phyloP scores from a whole-genome alignment of 1,140 invertebrate genomes.

The Pseudoatta argentina region DNA sequence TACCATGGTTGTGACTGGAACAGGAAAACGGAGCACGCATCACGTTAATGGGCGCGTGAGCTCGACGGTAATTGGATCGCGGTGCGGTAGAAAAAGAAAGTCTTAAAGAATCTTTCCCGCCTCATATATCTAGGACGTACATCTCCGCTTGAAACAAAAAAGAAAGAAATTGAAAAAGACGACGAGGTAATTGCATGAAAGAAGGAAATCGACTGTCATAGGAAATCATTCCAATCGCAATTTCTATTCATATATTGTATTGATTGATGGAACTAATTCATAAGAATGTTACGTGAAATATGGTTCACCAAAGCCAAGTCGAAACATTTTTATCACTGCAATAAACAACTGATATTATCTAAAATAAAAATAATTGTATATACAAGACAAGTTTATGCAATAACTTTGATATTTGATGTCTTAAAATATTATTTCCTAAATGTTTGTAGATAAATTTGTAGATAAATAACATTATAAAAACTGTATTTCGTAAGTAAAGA shows the following conservation, averaged over 20 bases:
- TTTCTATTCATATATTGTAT: constrained; percentile 12
- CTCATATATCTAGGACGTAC: constrained; percentile 18
- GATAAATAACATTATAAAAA: not conserved
- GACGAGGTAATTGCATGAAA: not conserved
- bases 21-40: constrained; percentile 48
- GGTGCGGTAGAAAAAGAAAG: not conserved
- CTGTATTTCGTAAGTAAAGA: not conserved
- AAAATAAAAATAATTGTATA: not conserved
- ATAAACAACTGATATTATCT: not conserved
- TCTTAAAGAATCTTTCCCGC: constrained; percentile 18
- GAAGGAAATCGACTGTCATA: not conserved
- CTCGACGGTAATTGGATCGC: constrained; percentile 61
- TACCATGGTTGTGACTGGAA: constrained; percentile 72
- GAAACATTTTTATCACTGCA: not conserved
- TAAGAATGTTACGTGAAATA: not conserved
- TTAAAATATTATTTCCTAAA: not conserved
- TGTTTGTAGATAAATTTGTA: not conserved
- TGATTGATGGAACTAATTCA: constrained; percentile 5
- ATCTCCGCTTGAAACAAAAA: not conserved
- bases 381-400: not conserved
- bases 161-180: not conserved
- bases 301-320: not conserved
- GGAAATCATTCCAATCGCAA: not conserved
- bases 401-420: not conserved
- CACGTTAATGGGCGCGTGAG: constrained; percentile 64